These are phyloP conservation scores for Chiridota heheva DNA, from an alignment of 35 echinoderm and acorn worm genomes.

Conservation along the genomic window DNA sequence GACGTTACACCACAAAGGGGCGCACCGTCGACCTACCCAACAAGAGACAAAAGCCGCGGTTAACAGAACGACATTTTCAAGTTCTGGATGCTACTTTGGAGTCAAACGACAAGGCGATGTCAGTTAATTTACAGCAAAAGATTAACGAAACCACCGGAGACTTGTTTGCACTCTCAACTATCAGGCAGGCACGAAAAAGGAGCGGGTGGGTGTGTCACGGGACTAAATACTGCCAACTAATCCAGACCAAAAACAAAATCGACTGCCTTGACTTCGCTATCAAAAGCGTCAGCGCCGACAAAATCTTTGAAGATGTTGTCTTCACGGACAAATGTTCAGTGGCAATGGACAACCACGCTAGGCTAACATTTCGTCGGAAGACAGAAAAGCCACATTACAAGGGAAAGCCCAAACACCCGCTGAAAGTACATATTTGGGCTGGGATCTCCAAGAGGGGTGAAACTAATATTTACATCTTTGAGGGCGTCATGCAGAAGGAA, in stretches of 20 bases:
- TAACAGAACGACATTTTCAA: background rate
- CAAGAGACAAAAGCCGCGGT: background rate
- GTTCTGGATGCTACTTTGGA: too few species aligned
- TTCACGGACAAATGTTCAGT: conserved; percentile 5
- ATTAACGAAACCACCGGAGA: background rate
- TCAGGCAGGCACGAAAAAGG: background rate
- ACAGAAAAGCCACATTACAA: conserved; percentile 2
- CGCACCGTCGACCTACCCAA: background rate
- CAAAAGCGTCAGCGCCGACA: background rate
- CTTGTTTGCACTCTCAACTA: background rate
- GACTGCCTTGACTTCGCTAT: conserved; percentile 11
- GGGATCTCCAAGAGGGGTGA: conserved; percentile 38
- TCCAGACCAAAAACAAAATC: background rate
- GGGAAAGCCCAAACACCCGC: conserved; percentile 5
- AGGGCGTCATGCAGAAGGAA: conserved; percentile 40
- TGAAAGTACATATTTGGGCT: conserved; percentile 51
- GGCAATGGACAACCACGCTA: background rate
- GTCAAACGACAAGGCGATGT: background rate
- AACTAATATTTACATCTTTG: conserved; percentile 34
- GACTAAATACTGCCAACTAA: background rate
- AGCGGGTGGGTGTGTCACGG: background rate
- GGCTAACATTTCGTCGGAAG: background rate
- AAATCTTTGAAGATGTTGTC: background rate
- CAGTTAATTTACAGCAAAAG: background rate
- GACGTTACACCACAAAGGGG: background rate